Evolutionary conservation across 2,113 vertebrate species (phyloP), one percentile per base, ranked within the genome.

Genomic region (Tringa solitaria): DNA sequence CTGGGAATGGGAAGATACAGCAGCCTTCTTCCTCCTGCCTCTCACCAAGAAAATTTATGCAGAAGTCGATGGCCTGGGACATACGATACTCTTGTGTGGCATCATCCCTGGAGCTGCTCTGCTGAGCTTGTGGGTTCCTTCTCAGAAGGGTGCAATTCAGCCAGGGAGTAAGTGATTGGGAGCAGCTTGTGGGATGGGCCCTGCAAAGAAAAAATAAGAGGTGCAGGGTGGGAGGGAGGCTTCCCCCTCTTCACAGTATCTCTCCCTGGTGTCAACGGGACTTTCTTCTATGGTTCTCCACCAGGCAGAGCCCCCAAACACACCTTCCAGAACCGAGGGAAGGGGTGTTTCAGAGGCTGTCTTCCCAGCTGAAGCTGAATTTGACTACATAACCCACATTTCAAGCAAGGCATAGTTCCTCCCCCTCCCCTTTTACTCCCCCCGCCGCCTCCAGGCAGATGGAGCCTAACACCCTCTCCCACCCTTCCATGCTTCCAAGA

Each of bases 241-340:
- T 92, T 88, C 48, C 33, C 54, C 32, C 69, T 91, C 46, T 93
- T 95, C 89, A 90, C 76, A 95, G 87, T 89, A 89, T 87, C 45
- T 92, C 57, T 77, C 51, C 35, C 82, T 91, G 74, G 51, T 82
- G 45, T 77, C 51, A 82, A 5, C 16, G 35, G 60, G 54, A 90
- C 69, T 77, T 78, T 32, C 28, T 69, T 86, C 72, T 75, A 72
- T 4, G 10, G 32, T 77, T 73, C 43, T 81, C 26, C 13, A 11
- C 51, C 21, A 68, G 51, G n/a, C 45, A 96, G 69, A 84, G 9
- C 22, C 57, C 60, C 15, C 30, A 82, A 41, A 67, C 79, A 90
- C 39, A 50, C n/a, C 41, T 51, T 54, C 57, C 79, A 56, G 56
- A 78, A 77, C 73, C 63, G 75, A 84, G 22, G 41, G 46, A 79